Base-by-base conservation (phyloP, 37 sponge, comb jelly and placozoan species). In the Mnemiopsis leidyi region DNA sequence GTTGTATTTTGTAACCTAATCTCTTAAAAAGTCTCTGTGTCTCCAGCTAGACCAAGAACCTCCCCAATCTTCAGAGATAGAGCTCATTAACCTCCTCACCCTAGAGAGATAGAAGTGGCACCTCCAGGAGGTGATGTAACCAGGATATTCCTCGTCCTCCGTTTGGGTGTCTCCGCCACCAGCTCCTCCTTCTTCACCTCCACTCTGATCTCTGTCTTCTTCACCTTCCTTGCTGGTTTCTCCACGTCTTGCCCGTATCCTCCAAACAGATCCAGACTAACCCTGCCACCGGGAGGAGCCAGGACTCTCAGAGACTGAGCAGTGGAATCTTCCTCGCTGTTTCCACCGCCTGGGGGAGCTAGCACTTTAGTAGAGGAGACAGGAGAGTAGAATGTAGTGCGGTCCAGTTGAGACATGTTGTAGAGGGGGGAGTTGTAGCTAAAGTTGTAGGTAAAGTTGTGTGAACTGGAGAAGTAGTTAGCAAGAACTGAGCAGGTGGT, bases 271-370 rank as follows among this genome's bases (percentile, higher is more conserved):
- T 77, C 79, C 0, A 77, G 20, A 32, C 32, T 31, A 13, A 32
- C 79, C 1, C 79, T 26, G 79, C 79, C 79, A 0, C 79, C 79
- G 23, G 73, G 73, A 20, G 79, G 79, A 34, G 79, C 79, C 36
- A 77, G 35, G 18, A 32, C 32, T 32, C 79, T 28, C 35, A 77
- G 36, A 9, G 79, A 77, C 21, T 25, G 24, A 36, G 79, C 33
- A 5, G 79, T 77, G 36, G 1, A 0, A 18, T 9, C 18, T 18
- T 77, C 79, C 18, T 32, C 79, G 5, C 32, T 31, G 79, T 32
- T 32, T 9, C 79, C 79, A 32, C 79, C 79, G 21, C 79, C 79
- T 33, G 79, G 79, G 26, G 79, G 79, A 31, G 79, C 79, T 34
- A 77, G 79, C 35, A 77, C 79, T 32, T 77, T 77, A 36, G 79